Base-by-base conservation (phyloP, 2,797 vertebrate genomes). In the Falco peregrinus region DNA sequence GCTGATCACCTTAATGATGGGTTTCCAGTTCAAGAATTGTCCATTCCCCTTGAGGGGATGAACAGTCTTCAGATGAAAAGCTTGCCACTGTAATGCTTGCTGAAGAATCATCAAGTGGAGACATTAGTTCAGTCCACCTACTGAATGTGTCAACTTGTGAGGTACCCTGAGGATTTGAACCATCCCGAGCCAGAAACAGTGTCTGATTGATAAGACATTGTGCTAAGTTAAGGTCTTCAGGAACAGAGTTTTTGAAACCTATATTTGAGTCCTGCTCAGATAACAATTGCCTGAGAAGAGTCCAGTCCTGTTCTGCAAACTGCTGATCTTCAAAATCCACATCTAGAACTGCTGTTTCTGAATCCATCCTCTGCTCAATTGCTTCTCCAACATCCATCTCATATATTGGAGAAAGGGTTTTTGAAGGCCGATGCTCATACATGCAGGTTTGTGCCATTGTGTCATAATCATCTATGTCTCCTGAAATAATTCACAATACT, bases 401-500 rank as follows among this genome's bases (percentile, higher is more conserved):
- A 97, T 99, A 99, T 98, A 99, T 99, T 98, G 99, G 99, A 98
- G 99, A 99, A 96, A 99, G 99, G 98, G 98, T 98, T 98, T 99
- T 99, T 98, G 99, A 98, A 96, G 99, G 99, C 85, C 98, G 99
- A 91, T 98, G 99, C 90, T 99, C 99, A 99, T 98, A 99, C 97
- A 98, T 98, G 99, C 98, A 98, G 99, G 97, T 99, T 99, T 99
- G 99, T 99, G 99, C 99, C 99, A 99, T 97, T 99, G 98, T 99
- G 98, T 99, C 99, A 99, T 99, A 99, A 99, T 98, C 99, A 98
- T 99, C 98, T 99, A 99, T 99, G 99, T 99, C 98, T 98, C 99
- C 99, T 99, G 99, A 99, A 99, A 99, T 99, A 99, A 99, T 99
- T 99, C 98, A 99, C 98, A 99, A 99, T 99, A 99, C 99, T 99